A percentile compares a stretch with the other conserved stretches of the same genome.
Evolutionary conservation across 23 tunicate species (phyloP).

Genomic region (Diplosoma virens): DNA sequence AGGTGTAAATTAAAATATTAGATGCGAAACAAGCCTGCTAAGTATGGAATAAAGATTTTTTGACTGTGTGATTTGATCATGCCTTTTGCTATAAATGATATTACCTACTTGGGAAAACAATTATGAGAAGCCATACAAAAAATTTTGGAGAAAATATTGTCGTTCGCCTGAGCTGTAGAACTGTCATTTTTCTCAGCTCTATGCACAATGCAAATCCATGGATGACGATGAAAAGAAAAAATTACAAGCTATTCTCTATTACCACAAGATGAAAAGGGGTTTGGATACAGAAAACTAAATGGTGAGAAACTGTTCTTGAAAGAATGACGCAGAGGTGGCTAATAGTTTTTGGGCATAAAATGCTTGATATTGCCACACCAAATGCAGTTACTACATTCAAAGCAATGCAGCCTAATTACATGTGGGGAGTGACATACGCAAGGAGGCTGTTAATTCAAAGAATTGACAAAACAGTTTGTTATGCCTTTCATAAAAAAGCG

Average conservation of each 20-base stretch:
- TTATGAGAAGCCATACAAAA: no score
- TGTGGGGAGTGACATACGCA: neutral
- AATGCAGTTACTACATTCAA: neutral
- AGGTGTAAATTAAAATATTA: no score
- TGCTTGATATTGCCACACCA: conserved; percentile 4
- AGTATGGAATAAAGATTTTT: no score
- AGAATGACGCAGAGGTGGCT: neutral
- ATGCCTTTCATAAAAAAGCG: conserved; percentile 1
- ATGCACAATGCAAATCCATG: neutral
- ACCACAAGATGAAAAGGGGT: neutral
- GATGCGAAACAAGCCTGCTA: no score
- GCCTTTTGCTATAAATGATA: no score
- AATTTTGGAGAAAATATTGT: neutral
- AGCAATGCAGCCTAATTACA: conserved; percentile 6
- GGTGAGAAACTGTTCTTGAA: neutral
- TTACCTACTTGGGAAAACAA: no score
- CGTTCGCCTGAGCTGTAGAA: neutral
- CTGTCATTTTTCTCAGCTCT: neutral
- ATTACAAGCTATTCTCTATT: neutral
- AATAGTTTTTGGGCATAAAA: neutral
- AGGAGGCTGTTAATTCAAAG: neutral
- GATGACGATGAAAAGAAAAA: neutral
- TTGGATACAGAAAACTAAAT: neutral
- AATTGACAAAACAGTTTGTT: neutral
- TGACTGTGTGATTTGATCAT: no score